Conservation (phyloP, 1,140 invertebrate genomes). For the Heliconius congener region DNA sequence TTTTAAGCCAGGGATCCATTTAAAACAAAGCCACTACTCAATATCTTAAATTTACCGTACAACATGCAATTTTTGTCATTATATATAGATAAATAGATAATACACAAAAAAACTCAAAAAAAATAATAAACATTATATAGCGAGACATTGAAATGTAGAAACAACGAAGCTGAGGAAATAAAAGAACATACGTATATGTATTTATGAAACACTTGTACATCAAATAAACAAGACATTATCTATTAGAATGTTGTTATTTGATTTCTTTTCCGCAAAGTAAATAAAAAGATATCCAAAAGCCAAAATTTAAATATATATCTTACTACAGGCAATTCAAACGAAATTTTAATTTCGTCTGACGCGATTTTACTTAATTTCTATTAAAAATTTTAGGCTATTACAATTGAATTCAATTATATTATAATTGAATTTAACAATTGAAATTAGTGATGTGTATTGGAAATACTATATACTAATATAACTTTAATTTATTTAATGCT, state of each 20-base stretch:
- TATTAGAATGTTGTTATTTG: background rate
- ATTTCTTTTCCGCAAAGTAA: background rate
- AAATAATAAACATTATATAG: background rate
- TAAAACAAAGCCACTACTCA: background rate
- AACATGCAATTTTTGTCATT: background rate
- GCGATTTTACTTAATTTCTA: no score
- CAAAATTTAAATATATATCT: no score
- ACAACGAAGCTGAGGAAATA: background rate
- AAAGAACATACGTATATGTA: background rate
- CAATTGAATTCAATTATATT: no score
- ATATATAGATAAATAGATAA: no score
- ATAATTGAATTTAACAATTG: no score
- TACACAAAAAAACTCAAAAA: background rate
- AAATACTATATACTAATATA: no score
- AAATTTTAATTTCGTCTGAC: no score
- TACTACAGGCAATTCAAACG: no score
- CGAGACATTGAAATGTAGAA: background rate
- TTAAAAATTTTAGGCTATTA: no score
- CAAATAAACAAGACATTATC: background rate
- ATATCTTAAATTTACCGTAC: background rate
- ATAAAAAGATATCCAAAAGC: no score
- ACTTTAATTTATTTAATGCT: no score
- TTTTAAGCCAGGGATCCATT: background rate
- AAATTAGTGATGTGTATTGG: no score
- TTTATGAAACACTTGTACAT: background rate